Evolutionary conservation across 2,797 vertebrate genomes (phyloP), one percentile per base, ranked within the genome.

Genomic region (Sylvia borin): DNA sequence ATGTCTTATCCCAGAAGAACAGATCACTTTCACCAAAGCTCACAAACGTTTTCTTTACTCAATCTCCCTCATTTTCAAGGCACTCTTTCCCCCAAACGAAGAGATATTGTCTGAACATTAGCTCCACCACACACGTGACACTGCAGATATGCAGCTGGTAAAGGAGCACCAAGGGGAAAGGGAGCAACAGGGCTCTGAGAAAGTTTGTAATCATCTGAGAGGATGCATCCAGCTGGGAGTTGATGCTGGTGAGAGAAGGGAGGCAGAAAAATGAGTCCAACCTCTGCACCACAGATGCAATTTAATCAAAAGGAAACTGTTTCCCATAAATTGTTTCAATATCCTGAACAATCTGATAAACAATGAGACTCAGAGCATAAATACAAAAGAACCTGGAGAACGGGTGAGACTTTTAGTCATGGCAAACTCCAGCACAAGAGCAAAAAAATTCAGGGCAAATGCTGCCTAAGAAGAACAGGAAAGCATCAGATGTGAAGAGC

Each of bases 401-500:
- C 0, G 1, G 45, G 26, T 2, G 0, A 83, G 62, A 9, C 20
- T 68, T 84, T 58, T 50, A 74, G 75, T 80, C 65, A 21, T 26
- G 40, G 34, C 40, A 78, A 86, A 80, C 25, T 60, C 57, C 20
- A 85, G 54, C 14, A 53, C 7, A 53, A 53, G 21, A 85, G 21
- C 24, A 75, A 83, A 84, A 53, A 57, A 34, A 32, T 32, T 42
- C 60, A 85, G 42, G 47, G 38, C 54, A 88, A 87, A 74, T 13
- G n/a, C 67, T 80, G 64, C 38, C 40, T 51, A 79, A 82, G 77
- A 32, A 62, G 93, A 89, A 87, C 43, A 51, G 75, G 11, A 93
- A 29, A 87, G 29, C 45, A 93, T 89, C 86, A 79, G 84, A 91
- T 77, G 61, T 34, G 81, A 79, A 54, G 31, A 95, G 79, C 86